Conservation (phyloP, 2,797 vertebrate genomes). For the Rhinophrynus dorsalis region DNA sequence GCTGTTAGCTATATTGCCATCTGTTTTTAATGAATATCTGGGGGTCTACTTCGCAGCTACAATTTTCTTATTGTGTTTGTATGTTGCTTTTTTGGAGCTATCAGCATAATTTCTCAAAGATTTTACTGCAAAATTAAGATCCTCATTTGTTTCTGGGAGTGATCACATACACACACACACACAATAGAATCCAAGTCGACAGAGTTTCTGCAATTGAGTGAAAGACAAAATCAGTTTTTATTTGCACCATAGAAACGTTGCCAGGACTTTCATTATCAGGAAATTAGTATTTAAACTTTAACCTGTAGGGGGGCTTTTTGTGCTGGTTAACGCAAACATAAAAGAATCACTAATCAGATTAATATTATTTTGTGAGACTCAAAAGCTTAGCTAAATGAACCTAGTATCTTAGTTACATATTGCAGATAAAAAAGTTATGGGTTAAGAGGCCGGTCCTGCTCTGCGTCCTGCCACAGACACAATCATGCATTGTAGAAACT, state of each 20-base stretch:
- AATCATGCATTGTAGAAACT: too few relatives aligned
- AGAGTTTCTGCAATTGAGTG: constrained; percentile 86
- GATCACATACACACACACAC: constrained; percentile 60
- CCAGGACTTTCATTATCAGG: constrained; percentile 93
- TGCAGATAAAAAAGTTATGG: constrained; percentile 62
- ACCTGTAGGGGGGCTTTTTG: constrained; percentile 97
- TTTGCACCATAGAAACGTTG: constrained; percentile 88
- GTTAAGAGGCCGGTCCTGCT: too few relatives aligned
- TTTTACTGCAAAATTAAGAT: constrained; percentile 94
- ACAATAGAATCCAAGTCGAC: constrained; percentile 64
- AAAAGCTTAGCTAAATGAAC: constrained; percentile 86
- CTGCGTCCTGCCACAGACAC: too few relatives aligned
- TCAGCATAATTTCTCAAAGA: constrained; percentile 98
- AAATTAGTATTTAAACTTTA: constrained; percentile 99
- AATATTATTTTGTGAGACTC: constrained; percentile 92
- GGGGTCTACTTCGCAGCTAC: constrained; percentile 85
- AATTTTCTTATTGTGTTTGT: constrained; percentile 90
- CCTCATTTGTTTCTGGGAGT: constrained; percentile 79
- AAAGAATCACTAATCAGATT: constrained; percentile 98
- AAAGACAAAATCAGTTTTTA: constrained; percentile 87
- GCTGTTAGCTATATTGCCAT: constrained; percentile 85
- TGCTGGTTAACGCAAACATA: constrained; percentile 96
- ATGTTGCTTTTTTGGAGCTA: constrained; percentile 81
- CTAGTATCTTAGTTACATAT: constrained; percentile 84
- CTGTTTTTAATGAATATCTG: constrained; percentile 90